Evolutionary conservation across 2,797 vertebrate species (phyloP).

Genomic region (Ptychadena robeensis): DNA sequence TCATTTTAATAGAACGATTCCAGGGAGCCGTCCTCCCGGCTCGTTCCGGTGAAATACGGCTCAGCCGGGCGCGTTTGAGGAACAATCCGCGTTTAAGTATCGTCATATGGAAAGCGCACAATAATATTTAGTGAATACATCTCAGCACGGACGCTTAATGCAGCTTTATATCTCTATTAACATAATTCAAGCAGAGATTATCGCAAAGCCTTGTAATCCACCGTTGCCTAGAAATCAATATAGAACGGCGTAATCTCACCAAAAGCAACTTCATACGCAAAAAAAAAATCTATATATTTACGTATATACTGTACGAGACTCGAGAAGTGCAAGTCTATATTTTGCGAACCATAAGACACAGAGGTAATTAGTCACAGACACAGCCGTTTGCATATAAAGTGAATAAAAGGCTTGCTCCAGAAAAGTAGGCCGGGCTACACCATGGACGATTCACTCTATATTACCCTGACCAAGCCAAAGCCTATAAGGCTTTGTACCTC

Average conservation of each 20-base stretch:
- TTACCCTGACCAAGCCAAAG: too few relatives aligned
- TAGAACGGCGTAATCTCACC: constrained; percentile 26
- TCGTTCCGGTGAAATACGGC: constrained; percentile 25
- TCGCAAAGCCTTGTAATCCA: constrained; percentile 31
- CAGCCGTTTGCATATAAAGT: too few relatives aligned
- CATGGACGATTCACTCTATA: too few relatives aligned
- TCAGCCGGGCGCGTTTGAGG: neutral
- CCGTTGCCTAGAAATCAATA: constrained; percentile 27
- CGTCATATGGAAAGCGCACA: neutral
- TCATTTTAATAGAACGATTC: constrained; percentile 25
- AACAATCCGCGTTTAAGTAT: neutral
- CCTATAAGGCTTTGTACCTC: too few relatives aligned
- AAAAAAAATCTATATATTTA: too few relatives aligned
- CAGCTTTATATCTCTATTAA: constrained; percentile 43
- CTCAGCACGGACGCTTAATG: constrained; percentile 1
- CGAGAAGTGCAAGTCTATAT: too few relatives aligned
- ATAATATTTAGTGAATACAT: constrained; percentile 24
- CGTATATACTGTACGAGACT: too few relatives aligned
- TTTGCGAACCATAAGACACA: too few relatives aligned
- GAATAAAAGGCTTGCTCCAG: too few relatives aligned
- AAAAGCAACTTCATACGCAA: neutral
- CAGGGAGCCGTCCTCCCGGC: neutral
- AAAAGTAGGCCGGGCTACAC: too few relatives aligned
- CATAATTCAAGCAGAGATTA: constrained; percentile 30
- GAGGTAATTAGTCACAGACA: too few relatives aligned